Base-by-base conservation (phyloP, 2,888 invertebrate species). In the Stramonita haemastoma region DNA sequence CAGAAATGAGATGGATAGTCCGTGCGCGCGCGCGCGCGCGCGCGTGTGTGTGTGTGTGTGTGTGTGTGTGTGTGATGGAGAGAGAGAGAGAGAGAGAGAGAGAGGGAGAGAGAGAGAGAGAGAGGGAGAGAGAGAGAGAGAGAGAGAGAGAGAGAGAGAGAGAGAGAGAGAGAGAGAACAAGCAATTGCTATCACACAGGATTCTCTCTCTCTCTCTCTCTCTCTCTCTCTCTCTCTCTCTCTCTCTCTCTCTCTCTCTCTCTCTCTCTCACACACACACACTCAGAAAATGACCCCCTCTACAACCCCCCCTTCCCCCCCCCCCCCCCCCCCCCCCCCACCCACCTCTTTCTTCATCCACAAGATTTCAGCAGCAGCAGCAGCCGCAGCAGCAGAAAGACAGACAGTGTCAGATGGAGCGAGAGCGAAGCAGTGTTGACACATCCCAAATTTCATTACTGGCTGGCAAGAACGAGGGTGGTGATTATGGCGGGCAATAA, bases 391-490 rank as follows among this genome's bases (percentile, higher is more conserved):
- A 46, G 46, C 8, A 46, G 46, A 8, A 46, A 46, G 73, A n/a
- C 26, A 73, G n/a, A 73, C 77, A 13, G 11, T 79, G 77, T 79
- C 77, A 79, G 77, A 79, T 79, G 77, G 77, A 79, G 17, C 1
- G 32, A 34, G 15, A 8, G 32, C 32, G 11, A 32, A 32, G 77
- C 77, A 32, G 32, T 79, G 77, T 79, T 79, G 32, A 79, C 77
- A 79, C 77, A 79, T 32, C 77, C 77, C 77, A 79, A 79, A 79
- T 79, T 79, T 79, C 77, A 79, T 79, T 79, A 32, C 77, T 34
- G 11, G 32, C 34, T 79, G 32, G 77, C 17, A 32, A 19, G 77
- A 79, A 34, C 34, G 77, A 32, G 17, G 34, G 32, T 79, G 34
- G 32, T 79, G 77, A 79, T 79, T 79, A 79, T 79, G 77, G 77